Base-by-base conservation (phyloP, 2,888 invertebrate species). In the Drosophila anomalata region DNA sequence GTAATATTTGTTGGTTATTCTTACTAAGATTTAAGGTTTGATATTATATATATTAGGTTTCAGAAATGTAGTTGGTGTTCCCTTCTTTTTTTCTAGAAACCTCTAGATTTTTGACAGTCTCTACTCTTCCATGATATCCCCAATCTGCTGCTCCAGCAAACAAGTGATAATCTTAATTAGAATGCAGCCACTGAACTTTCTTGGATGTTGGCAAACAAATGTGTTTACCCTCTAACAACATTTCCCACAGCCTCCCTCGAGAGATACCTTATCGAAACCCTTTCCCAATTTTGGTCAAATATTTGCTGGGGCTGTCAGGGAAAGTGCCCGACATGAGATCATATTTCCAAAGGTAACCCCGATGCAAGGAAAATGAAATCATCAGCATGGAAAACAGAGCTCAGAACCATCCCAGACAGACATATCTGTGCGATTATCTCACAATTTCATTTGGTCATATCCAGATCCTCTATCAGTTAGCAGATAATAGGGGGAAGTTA, bases 251-350 rank as follows among this genome's bases (percentile, higher is more conserved):
- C 17, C 17, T 53, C 14, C n/a, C 26, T 9, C 20, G 29, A 20
- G 58, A 20, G 58, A 51, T 29, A 51, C 11, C 31, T 9, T 0
- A 17, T 22, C 53, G 42, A 48, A 72, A 62, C 75, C 73, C 79
- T 85, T 79, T 75, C 69, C 59, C 66, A 70, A 73, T 55, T 24
- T 41, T 31, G 20, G 7, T 14, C 44, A 46, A 69, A 52, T 77
- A 68, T 82, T 79, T 57, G 44, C 63, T 22, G 33, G 42, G 22
- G 4, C 53, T 63, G 73, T 50, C 42, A 36, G 26, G 36, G 12
- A 53, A 55, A 66, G 44, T 50, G 72, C 51, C 36, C 51, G 62
- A 47, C 51, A 70, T 66, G 69, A 86, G 84, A 81, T 81, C 84
- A 78, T 76, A 47, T 86, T 81, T 80, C 67, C 36, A 50, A 53